Conservation (phyloP, 2,113 vertebrate species). For the Holacanthus passer region DNA sequence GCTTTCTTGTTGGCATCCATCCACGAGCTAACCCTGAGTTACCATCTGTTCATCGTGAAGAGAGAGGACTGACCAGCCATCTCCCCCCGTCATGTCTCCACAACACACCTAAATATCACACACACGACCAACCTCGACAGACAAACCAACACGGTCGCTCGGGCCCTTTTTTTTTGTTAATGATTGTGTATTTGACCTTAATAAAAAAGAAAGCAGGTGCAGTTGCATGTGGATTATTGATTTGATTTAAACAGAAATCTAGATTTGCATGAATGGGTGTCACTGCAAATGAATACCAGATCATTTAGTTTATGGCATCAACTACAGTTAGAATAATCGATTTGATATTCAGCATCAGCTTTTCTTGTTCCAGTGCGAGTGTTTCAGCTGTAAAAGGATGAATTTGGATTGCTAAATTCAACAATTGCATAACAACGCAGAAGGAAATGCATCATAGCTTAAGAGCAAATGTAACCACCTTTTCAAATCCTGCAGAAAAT, state of each 20-base stretch:
- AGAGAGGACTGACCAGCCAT: conserved; percentile 72
- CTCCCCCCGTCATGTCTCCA: conserved; percentile 68
- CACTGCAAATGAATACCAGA: not conserved
- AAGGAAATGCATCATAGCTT: not conserved
- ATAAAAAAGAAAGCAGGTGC: not conserved
- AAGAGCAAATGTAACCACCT: not conserved
- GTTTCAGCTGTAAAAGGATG: not conserved
- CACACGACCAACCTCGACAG: conserved; percentile 45
- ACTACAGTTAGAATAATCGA: not conserved
- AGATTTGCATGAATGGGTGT: not conserved
- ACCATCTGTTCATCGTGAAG: conserved; percentile 84
- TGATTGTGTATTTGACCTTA: not conserved
- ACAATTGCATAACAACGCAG: not conserved
- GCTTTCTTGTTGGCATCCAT: conserved; percentile 76
- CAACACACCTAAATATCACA: conserved; percentile 70
- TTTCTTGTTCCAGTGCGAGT: not conserved
- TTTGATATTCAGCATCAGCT: not conserved
- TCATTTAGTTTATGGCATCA: too few relatives aligned
- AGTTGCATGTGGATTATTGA: not conserved
- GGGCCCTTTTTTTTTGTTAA: too few relatives aligned
- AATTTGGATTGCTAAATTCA: not conserved
- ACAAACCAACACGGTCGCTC: conserved; percentile 17
- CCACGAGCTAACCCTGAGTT: conserved; percentile 79
- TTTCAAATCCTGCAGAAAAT: not conserved
- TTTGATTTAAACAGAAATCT: not conserved